These are phyloP conservation scores for Scomber japonicus DNA, from an alignment of 2,113 vertebrate genomes.

Conservation along the genomic window DNA sequence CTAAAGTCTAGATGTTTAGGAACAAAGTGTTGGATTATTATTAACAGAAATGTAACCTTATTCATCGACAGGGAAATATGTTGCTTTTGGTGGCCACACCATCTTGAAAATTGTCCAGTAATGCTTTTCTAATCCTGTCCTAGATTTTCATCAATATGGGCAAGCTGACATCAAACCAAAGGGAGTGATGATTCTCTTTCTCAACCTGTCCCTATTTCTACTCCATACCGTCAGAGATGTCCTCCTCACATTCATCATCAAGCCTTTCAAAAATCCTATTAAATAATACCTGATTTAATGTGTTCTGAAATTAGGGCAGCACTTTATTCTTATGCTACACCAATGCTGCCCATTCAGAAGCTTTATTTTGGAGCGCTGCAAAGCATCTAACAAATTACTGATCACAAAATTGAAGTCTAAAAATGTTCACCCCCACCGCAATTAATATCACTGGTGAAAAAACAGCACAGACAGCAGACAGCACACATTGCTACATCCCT, in stretches of 20 bases:
- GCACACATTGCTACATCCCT: background rate
- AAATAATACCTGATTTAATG: conserved; percentile 11
- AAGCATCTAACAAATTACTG: conserved; percentile 41
- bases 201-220: conserved; percentile 36
- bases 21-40: conserved; percentile 27
- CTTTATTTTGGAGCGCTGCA: conserved; percentile 1
- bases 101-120: conserved; percentile 43
- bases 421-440: conserved; percentile 17
- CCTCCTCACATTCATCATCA: conserved; percentile 12
- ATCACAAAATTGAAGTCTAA: conserved; percentile 40
- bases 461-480: conserved; percentile 28
- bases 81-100: conserved; percentile 33
- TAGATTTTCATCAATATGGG: conserved; percentile 35
- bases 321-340: background rate
- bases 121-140: conserved; percentile 55
- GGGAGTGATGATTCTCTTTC: conserved; percentile 28
- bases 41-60: conserved; percentile 9
- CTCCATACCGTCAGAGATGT: background rate
- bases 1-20: background rate
- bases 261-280: conserved; percentile 1
- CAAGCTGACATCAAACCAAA: conserved; percentile 40
- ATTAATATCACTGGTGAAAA: conserved; percentile 41
- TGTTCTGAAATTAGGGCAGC: conserved; percentile 19
- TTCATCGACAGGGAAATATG: conserved; percentile 44
- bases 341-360: background rate